These are phyloP conservation scores for Chrysopa pallens DNA, from an alignment of 1,140 invertebrate genomes.

Conservation along the genomic window DNA sequence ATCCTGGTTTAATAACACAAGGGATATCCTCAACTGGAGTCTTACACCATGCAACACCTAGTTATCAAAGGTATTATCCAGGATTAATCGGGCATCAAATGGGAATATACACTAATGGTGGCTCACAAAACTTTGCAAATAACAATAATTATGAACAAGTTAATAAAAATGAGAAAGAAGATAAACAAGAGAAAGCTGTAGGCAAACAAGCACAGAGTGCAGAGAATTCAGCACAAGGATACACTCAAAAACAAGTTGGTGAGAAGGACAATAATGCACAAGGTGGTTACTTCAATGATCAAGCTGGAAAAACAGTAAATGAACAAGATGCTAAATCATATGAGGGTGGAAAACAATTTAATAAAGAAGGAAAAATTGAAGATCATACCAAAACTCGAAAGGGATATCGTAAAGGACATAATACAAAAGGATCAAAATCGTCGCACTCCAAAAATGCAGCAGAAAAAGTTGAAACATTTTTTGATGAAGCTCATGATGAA, in stretches of 20 bases:
- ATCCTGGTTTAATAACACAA: too few relatives aligned
- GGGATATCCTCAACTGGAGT: too few relatives aligned
- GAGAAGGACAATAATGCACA: slow-evolving; percentile 31
- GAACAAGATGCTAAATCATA: slow-evolving; percentile 32
- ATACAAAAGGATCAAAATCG: slow-evolving; percentile 40
- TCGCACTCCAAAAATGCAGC: slow-evolving; percentile 46
- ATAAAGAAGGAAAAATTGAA: slow-evolving; percentile 34
- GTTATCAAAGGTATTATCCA: too few relatives aligned
- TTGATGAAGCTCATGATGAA: slow-evolving; percentile 42
- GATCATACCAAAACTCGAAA: slow-evolving; percentile 29
- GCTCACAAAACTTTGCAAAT: too few relatives aligned
- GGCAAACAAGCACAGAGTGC: too few relatives aligned
- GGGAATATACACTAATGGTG: too few relatives aligned
- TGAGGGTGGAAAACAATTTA: slow-evolving; percentile 29
- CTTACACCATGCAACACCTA: too few relatives aligned
- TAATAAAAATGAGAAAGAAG: too few relatives aligned
- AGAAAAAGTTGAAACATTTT: slow-evolving; percentile 42
- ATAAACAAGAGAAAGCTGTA: too few relatives aligned
- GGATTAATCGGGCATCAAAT: too few relatives aligned
- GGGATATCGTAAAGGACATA: slow-evolving; percentile 43
- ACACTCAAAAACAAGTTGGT: slow-evolving; percentile 24
- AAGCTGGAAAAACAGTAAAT: slow-evolving; percentile 31
- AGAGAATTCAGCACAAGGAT: slow-evolving; percentile 22
- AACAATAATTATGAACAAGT: too few relatives aligned
- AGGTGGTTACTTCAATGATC: slow-evolving; percentile 32